Base-by-base conservation (phyloP, 2,797 vertebrate genomes). In the Enteromius radiatus region DNA sequence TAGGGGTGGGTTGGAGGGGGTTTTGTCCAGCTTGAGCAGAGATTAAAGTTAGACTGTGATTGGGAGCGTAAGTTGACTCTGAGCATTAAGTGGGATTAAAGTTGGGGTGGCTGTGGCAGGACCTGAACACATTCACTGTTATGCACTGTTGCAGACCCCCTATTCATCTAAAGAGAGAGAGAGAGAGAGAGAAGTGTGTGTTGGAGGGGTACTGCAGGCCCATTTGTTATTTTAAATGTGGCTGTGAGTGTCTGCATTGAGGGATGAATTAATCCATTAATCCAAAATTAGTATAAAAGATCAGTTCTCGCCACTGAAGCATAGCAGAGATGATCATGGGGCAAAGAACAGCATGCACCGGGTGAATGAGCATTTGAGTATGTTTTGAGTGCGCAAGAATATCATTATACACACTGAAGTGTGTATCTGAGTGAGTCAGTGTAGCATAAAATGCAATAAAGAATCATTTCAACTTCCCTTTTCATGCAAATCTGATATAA, bases 201-300 rank as follows among this genome's bases (percentile, higher is more conserved):
- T 23, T n/a, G 33, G 67, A 49, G 61, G 36, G 52, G 31, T 79
- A 75, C 69, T 54, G 75, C 78, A 69, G 65, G 49, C 71, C 64
- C 81, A 85, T 84, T 84, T 88, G 73, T 86, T 84, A 88, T 82
- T 88, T 76, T 76, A 84, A 86, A 85, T 82, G 82, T 88, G 87
- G 77, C 79, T 83, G 74, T 84, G 73, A 76, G 77, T 83, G 81
- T 84, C 76, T 77, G 65, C 54, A 80, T 83, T 82, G 81, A 69
- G 81, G 74, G 81, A 70, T 2, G 28, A 83, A 83, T 83, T 88
- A 88, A 88, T 88, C 94, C 96, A 97, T 98, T 98, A 98, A 99
- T 98, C 97, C 97, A 93, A 98, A 99, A 98, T 98, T 97, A 98
- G 97, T 98, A 97, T 96, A 97, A 98, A 99, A 98, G 97, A 98